A percentile compares a stretch with the other conserved stretches of the same genome.
phyloP scores from a whole-genome alignment of 2,888 invertebrate species.

The Corbicula japonica region DNA sequence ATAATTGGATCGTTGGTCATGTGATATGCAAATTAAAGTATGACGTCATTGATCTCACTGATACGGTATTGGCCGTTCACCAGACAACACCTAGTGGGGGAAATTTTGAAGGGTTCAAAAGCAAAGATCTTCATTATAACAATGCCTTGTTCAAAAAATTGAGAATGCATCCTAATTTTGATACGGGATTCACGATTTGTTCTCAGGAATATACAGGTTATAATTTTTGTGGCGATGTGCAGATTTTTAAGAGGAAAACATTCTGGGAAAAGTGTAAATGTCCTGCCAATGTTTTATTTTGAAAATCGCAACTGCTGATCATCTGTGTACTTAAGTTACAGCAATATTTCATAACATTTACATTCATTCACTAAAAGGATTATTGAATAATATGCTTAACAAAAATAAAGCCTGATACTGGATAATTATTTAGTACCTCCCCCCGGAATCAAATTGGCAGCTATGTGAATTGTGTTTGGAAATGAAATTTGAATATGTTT shows the following conservation, averaged over 20 bases:
- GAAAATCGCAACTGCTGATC: too few relatives aligned
- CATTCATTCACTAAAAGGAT: too few relatives aligned
- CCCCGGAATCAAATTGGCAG: too few relatives aligned
- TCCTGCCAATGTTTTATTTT: constrained; percentile 19
- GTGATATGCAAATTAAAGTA: constrained; percentile 59
- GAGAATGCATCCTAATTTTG: constrained; percentile 60
- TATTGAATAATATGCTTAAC: too few relatives aligned
- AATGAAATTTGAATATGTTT: too few relatives aligned
- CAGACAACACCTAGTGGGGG: constrained; percentile 73
- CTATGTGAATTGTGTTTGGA: too few relatives aligned
- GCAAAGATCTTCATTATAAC: constrained; percentile 65
- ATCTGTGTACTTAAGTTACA: too few relatives aligned
- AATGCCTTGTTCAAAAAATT: constrained; percentile 59
- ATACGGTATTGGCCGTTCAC: constrained; percentile 73
- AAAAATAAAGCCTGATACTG: too few relatives aligned
- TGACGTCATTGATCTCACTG: constrained; percentile 71
- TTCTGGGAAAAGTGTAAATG: constrained; percentile 62
- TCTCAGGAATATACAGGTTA: constrained; percentile 53
- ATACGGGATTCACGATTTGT: constrained; percentile 70
- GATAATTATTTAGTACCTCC: too few relatives aligned
- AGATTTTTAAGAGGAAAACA: constrained; percentile 27
- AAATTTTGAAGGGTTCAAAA: constrained; percentile 70
- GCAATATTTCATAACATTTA: too few relatives aligned
- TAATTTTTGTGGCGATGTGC: constrained; percentile 55
- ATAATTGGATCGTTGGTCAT: constrained; percentile 78